Evolutionary conservation across 2,888 invertebrate genomes (phyloP), one percentile per base, ranked within the genome.

Genomic region (Eutolmus rufibarbis): DNA sequence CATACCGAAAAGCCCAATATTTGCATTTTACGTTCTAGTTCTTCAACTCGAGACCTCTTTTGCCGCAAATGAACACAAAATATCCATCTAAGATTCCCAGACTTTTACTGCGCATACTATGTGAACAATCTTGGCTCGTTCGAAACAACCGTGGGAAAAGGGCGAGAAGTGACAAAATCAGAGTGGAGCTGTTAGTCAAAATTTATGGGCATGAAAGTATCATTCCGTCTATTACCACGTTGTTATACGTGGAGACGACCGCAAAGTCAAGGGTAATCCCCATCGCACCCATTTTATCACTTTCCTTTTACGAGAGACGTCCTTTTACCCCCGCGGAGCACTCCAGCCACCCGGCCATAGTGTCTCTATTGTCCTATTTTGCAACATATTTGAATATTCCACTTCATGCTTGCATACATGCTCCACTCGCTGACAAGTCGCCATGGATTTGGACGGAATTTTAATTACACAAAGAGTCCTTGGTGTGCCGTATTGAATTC

Each of bases 401-500:
- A 28, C 28, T 66, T 66, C 28, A 12, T 66, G 66, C 23, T 66
- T 28, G 66, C 7, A 19, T 74, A 16, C 12, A 34, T 76, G n/a
- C 74, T 34, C 28, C 12, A 40, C 9, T 31, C 31, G 77, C n/a
- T 77, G 77, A 77, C 37, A 78, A 40, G 23, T 43, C 43, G 40
- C 43, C 43, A 43, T 78, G 78, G 23, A 43, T 78, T 78, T 40
- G 46, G 78, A 37, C 43, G 46, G 78, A 40, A 78, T 78, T 78
- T 78, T 78, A 78, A 78, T 78, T 40, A 43, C 37, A 78, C 23
- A 23, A 78, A 78, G 23, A 43, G 78, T 78, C 40, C 78, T 78
- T 78, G 37, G 78, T 46, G 78, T 43, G 43, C 19, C 23, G 43
- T 37, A 66, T 66, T 66, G 66, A 66, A 28, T 28, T 28, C 66